These are phyloP conservation scores for Oxycera nigricornis DNA, from an alignment of 2,888 invertebrate species.

Conservation along the genomic window DNA sequence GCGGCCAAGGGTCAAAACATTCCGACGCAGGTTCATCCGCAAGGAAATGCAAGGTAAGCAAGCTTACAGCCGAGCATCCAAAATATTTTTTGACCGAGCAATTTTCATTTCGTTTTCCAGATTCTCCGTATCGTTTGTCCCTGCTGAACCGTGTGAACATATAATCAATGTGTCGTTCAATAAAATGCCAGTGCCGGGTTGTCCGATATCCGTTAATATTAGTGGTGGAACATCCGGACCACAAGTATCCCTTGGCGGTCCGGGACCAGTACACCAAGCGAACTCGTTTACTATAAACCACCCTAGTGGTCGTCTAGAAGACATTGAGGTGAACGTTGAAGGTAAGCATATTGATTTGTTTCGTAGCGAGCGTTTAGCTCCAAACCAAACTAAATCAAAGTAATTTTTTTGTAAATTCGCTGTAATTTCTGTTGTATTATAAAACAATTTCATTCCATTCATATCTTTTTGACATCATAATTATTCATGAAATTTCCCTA, in stretches of 20 bases:
- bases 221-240: conserved; percentile 71
- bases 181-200: conserved; percentile 84
- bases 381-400: too few species aligned
- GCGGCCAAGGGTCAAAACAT: conserved; percentile 92
- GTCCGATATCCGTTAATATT: conserved; percentile 88
- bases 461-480: too few species aligned
- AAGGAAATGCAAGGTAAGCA: conserved; percentile 73
- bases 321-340: conserved; percentile 96
- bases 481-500: too few species aligned
- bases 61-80: too few species aligned
- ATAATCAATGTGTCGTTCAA: conserved; percentile 97
- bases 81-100: neutral
- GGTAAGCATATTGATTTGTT: conserved; percentile 65
- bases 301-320: conserved; percentile 87
- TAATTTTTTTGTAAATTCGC: neutral
- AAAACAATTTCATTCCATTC: neutral
- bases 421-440: neutral
- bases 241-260: conserved; percentile 75
- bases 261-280: conserved; percentile 74
- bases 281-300: conserved; percentile 78
- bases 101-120: conserved; percentile 59
- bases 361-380: neutral
- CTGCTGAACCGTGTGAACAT: conserved; percentile 92
- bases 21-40: conserved; percentile 93
- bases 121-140: conserved; percentile 96